Conservation (phyloP, 1,140 invertebrate genomes). For the Solen grandis region DNA sequence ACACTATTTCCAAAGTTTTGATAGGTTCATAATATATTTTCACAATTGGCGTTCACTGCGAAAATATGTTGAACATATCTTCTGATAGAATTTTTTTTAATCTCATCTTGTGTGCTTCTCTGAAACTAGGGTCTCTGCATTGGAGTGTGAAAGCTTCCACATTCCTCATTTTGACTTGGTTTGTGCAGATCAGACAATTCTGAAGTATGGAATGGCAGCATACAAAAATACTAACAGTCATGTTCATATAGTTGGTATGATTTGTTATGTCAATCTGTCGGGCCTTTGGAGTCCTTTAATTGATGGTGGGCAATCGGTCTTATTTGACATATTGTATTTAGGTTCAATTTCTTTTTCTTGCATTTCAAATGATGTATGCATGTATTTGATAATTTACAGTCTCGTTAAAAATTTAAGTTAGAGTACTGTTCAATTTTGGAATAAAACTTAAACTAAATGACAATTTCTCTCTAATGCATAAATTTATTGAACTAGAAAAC, state of each 20-base stretch:
- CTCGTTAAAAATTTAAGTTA: neutral
- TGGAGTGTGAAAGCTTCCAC: neutral
- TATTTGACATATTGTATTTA: no score
- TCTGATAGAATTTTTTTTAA: neutral
- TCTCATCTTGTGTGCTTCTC: neutral
- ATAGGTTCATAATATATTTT: neutral
- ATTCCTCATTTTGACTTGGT: no score
- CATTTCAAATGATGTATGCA: neutral
- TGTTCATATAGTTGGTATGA: no score
- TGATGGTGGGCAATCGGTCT: neutral
- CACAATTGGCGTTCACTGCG: conserved; percentile 6
- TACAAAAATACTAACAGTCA: neutral
- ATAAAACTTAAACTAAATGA: no score
- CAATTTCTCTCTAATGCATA: no score
- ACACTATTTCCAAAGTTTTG: neutral
- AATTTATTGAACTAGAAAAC: no score
- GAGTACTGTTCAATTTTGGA: no score
- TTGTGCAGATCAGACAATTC: neutral
- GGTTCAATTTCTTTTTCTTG: neutral
- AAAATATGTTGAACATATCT: conserved; percentile 1
- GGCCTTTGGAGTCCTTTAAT: neutral
- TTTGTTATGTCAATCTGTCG: neutral
- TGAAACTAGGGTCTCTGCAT: neutral
- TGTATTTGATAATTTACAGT: neutral
- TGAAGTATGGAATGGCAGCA: neutral